phyloP scores from a whole-genome alignment of 2,113 vertebrate genomes.

The Tachysurus fulvidraco region DNA sequence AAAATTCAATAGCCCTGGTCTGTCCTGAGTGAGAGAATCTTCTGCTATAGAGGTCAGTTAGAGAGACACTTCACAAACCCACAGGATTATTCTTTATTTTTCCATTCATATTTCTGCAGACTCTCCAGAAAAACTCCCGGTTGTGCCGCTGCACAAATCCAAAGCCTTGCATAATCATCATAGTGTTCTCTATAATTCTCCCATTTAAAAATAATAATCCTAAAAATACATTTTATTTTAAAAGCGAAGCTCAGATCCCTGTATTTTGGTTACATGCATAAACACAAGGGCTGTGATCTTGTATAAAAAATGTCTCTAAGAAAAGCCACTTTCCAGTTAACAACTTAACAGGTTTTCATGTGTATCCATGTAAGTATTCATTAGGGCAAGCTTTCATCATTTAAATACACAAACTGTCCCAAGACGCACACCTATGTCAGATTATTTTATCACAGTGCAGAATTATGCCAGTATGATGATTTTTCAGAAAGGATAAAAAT shows the following conservation, averaged over 20 bases:
- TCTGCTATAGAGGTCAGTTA: slow-evolving; percentile 25
- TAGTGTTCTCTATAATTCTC: no score
- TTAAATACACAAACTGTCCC: not conserved
- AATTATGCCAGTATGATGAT: no score
- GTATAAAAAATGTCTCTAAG: not conserved
- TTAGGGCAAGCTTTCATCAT: not conserved
- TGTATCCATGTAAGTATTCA: not conserved
- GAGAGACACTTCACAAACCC: not conserved
- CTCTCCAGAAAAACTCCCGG: not conserved
- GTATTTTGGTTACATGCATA: no score
- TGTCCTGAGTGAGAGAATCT: slow-evolving; percentile 31
- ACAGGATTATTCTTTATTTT: not conserved
- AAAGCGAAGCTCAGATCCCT: not conserved
- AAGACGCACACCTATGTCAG: not conserved
- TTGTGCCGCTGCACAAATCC: not conserved
- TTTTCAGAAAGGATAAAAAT: no score
- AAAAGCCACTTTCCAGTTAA: not conserved
- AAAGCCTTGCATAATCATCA: not conserved
- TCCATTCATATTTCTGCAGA: slow-evolving; percentile 28
- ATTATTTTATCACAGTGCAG: not conserved
- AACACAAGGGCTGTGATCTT: no score
- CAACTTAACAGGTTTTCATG: not conserved
- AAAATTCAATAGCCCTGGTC: slow-evolving; percentile 48
- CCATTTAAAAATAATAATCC: no score
- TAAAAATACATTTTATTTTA: no score